A percentile compares a stretch with the other conserved stretches of the same genome.
Conservation (phyloP, 1,140 invertebrate species). For the Listronotus bonariensis region DNA sequence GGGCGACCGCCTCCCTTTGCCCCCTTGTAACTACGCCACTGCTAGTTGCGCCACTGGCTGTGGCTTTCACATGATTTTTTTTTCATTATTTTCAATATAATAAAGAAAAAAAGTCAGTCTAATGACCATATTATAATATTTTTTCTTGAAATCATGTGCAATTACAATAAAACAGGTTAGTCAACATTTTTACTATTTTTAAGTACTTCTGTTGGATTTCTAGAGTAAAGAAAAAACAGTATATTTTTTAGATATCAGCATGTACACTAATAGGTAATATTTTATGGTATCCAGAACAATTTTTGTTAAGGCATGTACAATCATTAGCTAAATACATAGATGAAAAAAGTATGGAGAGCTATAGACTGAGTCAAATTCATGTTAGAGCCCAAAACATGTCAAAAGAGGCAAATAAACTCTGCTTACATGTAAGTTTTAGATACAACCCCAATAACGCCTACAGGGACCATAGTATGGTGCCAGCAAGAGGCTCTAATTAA, state of each 20-base stretch:
- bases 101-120: no score
- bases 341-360: constrained; percentile 63
- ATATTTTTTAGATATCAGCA: constrained; percentile 65
- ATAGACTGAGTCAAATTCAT: constrained; percentile 63
- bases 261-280: constrained; percentile 75
- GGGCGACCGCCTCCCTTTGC: no score
- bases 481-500: constrained; percentile 10
- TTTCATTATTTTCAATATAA: no score
- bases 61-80: no score
- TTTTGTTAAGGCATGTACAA: constrained; percentile 68
- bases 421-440: constrained; percentile 54
- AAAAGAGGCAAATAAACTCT: constrained; percentile 63
- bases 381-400: constrained; percentile 62
- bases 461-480: no score
- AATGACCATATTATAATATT: no score
- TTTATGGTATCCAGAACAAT: constrained; percentile 80
- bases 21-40: no score
- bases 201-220: constrained; percentile 2
- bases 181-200: no score
- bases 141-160: no score
- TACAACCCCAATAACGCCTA: no score
- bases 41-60: no score
- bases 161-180: no score
- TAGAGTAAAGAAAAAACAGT: constrained; percentile 10
- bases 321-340: constrained; percentile 64